Evolutionary conservation across 2,888 invertebrate species (phyloP).

Genomic region (Eupithecia abbreviata): DNA sequence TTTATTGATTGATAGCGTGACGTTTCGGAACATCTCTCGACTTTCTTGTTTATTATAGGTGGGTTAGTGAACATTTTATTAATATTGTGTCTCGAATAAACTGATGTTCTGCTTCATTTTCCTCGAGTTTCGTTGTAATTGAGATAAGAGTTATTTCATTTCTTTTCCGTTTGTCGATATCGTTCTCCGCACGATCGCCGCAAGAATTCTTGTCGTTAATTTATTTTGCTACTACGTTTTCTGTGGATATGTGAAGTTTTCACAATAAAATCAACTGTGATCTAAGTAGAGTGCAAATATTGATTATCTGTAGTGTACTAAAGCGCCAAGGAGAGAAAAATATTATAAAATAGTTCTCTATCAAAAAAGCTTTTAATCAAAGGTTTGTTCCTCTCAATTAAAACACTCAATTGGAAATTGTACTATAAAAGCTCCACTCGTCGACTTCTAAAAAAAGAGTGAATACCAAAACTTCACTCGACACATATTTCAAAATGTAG

Average conservation of each 20-base stretch:
- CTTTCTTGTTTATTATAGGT: conserved; percentile 36
- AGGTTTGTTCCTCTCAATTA: not conserved
- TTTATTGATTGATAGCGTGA: conserved; percentile 63
- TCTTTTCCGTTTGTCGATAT: not conserved
- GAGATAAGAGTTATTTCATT: not conserved
- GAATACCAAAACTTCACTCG: not conserved
- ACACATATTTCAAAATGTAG: not conserved
- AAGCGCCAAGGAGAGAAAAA: not conserved
- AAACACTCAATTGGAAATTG: not conserved
- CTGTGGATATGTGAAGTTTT: not conserved
- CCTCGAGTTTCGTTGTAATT: not conserved
- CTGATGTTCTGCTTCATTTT: not conserved
- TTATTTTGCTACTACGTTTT: not conserved
- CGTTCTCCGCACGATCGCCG: not conserved
- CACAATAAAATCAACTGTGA: not conserved
- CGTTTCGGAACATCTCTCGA: conserved; percentile 57
- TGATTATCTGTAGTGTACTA: not conserved
- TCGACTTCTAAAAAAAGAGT: not conserved
- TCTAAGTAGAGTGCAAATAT: not conserved
- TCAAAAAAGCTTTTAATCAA: too few relatives aligned
- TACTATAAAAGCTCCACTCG: too few relatives aligned
- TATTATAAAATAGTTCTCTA: not conserved
- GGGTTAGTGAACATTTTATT: not conserved
- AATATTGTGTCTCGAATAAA: not conserved
- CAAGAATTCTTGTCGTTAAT: not conserved